Evolutionary conservation across 92 coral and sea anemone genomes (phyloP).

Genomic region (Epizoanthus rinbou): DNA sequence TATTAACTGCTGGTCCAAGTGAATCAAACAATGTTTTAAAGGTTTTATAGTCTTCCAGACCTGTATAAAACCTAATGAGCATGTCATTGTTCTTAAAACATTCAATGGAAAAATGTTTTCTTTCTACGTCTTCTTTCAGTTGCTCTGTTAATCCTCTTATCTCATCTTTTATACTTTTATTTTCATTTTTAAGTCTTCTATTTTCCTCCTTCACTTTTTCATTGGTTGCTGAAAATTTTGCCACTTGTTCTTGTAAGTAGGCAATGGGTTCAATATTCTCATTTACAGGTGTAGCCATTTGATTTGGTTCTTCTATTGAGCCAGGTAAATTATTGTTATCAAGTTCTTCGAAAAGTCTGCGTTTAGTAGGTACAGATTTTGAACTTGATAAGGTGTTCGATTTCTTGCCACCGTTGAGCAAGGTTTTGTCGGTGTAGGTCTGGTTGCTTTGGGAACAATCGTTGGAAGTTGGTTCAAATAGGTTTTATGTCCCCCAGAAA

Average conservation of each 20-base stretch:
- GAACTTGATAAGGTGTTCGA: slow-evolving; percentile 13
- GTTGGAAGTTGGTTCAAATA: slow-evolving; percentile 39
- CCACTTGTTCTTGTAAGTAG: slow-evolving; percentile 20
- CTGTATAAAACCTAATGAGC: slow-evolving; percentile 61
- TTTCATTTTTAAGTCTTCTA: too few species aligned
- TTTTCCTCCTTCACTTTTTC: too few species aligned
- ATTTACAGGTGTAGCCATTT: slow-evolving; percentile 32
- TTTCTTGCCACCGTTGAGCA: slow-evolving; percentile 36
- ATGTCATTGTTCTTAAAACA: slow-evolving; percentile 59
- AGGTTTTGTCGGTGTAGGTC: slow-evolving; percentile 18
- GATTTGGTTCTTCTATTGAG: too few species aligned
- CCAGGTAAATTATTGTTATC: too few species aligned
- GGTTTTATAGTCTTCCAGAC: slow-evolving; percentile 58
- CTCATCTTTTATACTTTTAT: too few species aligned
- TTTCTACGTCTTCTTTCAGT: too few species aligned
- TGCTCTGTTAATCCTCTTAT: too few species aligned
- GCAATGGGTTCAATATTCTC: slow-evolving; percentile 29
- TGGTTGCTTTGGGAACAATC: slow-evolving; percentile 27
- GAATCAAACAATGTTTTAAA: slow-evolving; percentile 53
- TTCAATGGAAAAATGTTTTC: slow-evolving; percentile 50
- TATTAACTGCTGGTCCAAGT: slow-evolving; percentile 61
- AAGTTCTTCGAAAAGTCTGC: too few species aligned
- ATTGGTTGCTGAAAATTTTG: slow-evolving; percentile 4
- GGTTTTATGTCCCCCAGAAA: slow-evolving; percentile 45
- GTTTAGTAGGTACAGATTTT: too few species aligned